phyloP scores from a whole-genome alignment of 2,113 vertebrate species.

The Pyxicephalus adspersus region DNA sequence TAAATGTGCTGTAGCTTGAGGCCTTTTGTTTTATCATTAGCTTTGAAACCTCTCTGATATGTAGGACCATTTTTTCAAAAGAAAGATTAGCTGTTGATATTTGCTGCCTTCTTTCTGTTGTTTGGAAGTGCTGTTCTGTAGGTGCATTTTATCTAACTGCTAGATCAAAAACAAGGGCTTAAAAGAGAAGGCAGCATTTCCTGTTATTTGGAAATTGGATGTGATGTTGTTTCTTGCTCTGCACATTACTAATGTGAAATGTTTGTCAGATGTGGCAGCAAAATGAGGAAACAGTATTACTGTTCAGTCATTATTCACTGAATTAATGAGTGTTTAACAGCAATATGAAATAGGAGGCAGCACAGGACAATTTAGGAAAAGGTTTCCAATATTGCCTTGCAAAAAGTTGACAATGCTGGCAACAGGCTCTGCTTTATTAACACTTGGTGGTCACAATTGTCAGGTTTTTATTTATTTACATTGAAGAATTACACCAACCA shows the following conservation, averaged over 20 bases:
- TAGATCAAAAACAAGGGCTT: conserved; percentile 65
- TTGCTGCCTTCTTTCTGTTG: conserved; percentile 62
- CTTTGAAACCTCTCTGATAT: conserved; percentile 65
- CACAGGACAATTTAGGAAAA: neutral
- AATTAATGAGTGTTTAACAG: conserved; percentile 1
- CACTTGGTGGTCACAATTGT: no score
- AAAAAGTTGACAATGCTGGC: no score
- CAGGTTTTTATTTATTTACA: no score
- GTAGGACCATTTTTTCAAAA: conserved; percentile 66
- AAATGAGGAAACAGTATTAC: conserved; percentile 5
- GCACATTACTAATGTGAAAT: conserved; percentile 48
- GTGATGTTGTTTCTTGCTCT: conserved; percentile 29
- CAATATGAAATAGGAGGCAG: neutral
- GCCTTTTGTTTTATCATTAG: conserved; percentile 64
- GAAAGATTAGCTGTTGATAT: conserved; percentile 69
- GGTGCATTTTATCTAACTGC: conserved; percentile 63
- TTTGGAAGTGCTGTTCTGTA: conserved; percentile 57
- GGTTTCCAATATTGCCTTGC: no score
- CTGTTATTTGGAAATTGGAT: conserved; percentile 54
- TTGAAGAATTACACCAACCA: no score
- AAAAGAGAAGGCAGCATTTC: conserved; percentile 64
- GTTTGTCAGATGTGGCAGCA: conserved; percentile 35
- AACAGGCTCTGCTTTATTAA: no score
- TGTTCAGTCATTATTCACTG: neutral
- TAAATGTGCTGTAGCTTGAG: conserved; percentile 60